phyloP scores from a whole-genome alignment of 2,113 vertebrate genomes.

The Actenoides hombroni region DNA sequence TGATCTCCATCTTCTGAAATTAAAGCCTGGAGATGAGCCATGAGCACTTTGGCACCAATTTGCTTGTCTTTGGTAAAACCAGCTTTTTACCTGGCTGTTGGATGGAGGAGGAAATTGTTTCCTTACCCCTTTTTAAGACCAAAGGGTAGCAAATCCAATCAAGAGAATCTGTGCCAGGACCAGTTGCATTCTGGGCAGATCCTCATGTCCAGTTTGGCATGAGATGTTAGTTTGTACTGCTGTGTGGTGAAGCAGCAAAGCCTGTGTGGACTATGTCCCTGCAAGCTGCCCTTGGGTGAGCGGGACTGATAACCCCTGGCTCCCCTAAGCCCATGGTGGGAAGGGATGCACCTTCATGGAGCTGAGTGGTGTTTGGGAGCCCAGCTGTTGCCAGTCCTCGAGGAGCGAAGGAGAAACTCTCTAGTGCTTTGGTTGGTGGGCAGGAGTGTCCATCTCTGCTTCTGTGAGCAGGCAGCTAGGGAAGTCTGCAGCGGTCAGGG shows the following conservation, averaged over 20 bases:
- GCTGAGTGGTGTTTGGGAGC: neutral
- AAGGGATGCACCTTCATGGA: neutral
- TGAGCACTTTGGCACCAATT: neutral
- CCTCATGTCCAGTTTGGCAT: neutral
- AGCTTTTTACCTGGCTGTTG: neutral
- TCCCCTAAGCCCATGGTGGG: neutral
- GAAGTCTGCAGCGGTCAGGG: rapidly evolving
- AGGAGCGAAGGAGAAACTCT: neutral
- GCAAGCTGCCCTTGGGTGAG: neutral
- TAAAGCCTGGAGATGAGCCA: neutral
- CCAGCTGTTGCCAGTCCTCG: neutral
- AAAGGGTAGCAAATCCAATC: neutral
- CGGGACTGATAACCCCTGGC: neutral
- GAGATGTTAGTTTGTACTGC: neutral
- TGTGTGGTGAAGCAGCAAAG: neutral
- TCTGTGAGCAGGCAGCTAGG: neutral
- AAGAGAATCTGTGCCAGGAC: neutral
- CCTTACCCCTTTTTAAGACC: neutral
- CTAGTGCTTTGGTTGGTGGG: rapidly evolving
- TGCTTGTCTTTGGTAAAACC: neutral
- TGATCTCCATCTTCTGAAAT: neutral
- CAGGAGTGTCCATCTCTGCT: neutral
- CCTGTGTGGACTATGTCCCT: rapidly evolving
- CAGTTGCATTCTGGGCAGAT: rapidly evolving
- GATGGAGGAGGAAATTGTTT: neutral